A percentile compares a stretch with the other conserved stretches of the same genome.
Evolutionary conservation across 2,113 vertebrate genomes (phyloP).

Genomic region (Rhinopomastus cyanomelas): DNA sequence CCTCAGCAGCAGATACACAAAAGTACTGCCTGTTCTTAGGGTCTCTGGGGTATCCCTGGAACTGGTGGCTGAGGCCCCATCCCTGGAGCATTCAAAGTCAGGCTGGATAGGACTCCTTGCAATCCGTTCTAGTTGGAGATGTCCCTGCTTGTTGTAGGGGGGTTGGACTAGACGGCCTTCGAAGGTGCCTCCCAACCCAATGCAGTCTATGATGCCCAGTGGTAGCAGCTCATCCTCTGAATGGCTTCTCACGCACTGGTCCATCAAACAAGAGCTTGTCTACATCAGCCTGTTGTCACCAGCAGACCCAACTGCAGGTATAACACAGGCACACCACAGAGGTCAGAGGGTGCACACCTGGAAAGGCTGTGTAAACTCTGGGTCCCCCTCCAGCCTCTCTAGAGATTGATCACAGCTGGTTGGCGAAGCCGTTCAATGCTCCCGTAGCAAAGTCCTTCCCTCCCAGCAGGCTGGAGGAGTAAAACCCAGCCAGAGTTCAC

Average conservation of each 20-base stretch:
- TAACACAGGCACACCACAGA: background rate
- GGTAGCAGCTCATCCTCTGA: background rate
- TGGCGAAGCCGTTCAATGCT: background rate
- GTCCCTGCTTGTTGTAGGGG: too few species aligned
- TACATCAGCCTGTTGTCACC: background rate
- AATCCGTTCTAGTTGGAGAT: too few species aligned
- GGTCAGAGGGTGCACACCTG: background rate
- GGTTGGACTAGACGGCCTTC: too few species aligned
- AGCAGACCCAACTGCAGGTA: background rate
- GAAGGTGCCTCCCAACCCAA: too few species aligned
- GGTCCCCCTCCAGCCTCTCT: background rate
- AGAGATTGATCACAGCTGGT: background rate
- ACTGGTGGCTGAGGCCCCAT: too few species aligned
- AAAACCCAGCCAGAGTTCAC: constrained; percentile 24
- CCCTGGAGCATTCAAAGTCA: too few species aligned
- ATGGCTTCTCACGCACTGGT: background rate
- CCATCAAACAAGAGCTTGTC: background rate
- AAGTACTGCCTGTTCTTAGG: background rate
- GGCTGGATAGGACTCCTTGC: too few species aligned
- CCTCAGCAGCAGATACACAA: background rate
- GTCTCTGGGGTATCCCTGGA: background rate
- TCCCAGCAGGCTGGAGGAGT: background rate
- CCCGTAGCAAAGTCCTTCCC: background rate
- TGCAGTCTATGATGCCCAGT: background rate
- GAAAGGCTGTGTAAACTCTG: background rate